phyloP scores from a whole-genome alignment of 2,888 invertebrate genomes.

The Rhingia rostrata region DNA sequence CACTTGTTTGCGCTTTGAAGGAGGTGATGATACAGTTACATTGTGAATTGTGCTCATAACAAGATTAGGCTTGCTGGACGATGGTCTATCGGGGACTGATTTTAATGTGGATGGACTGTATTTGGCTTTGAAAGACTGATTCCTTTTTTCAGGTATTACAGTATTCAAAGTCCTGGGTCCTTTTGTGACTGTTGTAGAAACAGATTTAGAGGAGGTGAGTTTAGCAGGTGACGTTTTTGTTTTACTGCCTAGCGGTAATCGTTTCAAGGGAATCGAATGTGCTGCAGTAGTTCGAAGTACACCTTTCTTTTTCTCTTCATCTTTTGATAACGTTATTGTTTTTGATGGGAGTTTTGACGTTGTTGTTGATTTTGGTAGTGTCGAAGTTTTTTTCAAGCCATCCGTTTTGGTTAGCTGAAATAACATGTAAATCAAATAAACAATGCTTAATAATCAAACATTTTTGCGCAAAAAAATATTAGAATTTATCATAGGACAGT shows the following conservation, averaged over 20 bases:
- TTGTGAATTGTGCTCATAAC: constrained; percentile 81
- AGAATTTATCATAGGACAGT: no score
- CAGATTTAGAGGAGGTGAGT: constrained; percentile 73
- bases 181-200: constrained; percentile 33
- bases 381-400: constrained; percentile 16
- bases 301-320: constrained; percentile 51
- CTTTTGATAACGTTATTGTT: constrained; percentile 27
- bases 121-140: constrained; percentile 67
- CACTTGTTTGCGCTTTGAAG: constrained; percentile 77
- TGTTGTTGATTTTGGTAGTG: constrained; percentile 37
- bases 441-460: no score
- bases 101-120: constrained; percentile 56
- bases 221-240: constrained; percentile 3
- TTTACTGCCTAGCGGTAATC: constrained; percentile 21
- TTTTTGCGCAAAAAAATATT: no score
- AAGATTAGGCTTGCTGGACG: constrained; percentile 78
- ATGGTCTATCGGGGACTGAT: constrained; percentile 42
- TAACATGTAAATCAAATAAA: background rate
- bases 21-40: constrained; percentile 82
- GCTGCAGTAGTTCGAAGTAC: constrained; percentile 9
- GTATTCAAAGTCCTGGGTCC: constrained; percentile 12
- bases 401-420: constrained; percentile 34
- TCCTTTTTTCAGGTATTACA: constrained; percentile 10
- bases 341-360: background rate
- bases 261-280: background rate